Evolutionary conservation across 1,140 invertebrate genomes (phyloP), one percentile per base, ranked within the genome.

Genomic region (Zaprionus tsacasi): DNA sequence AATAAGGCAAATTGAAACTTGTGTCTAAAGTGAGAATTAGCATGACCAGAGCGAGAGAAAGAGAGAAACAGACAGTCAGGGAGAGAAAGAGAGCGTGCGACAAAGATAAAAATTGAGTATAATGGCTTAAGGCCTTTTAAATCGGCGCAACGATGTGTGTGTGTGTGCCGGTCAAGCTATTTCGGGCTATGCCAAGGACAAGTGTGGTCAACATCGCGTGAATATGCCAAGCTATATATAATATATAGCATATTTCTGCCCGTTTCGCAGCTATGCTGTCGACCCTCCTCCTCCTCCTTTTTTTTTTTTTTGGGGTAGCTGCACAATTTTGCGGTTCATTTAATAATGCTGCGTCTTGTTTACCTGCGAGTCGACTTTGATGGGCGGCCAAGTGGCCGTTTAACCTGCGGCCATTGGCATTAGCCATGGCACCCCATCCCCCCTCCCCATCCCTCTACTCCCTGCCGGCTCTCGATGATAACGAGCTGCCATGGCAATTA

Each of bases 281-380:
- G 4, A 11, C 11, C 10, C 17, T 2, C 10, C 17, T 25, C 13
- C 52, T 54, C 48, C 48, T n/a, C 17, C 64, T 54, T 55, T 66
- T 30, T 25, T 61, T 33, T 10, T 17, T 40, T 13, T 21, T 57
- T 56, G 59, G 78, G 75, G 52, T 74, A 86, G 78, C 81, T 89
- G 78, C 80, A 88, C 83, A 89, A 89, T 89, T 88, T 88, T 89
- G 85, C 81, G 83, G 83, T 88, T 88, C 83, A 88, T 88, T 88
- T 89, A 88, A 88, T 88, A 80, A 88, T 88, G 71, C 79, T 78
- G 76, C 85, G 80, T 89, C 74, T 83, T 88, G 77, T 88, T 88
- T 88, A 88, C 85, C 82, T 78, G 61, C 54, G 48, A 65, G 52
- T 30, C 27, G 63, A 58, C 69, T 76, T 76, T 72, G 69, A 66